Percentiles rank a stretch among this genome's conserved stretches.
Conservation (phyloP, 1,140 invertebrate species). For the Zophobas morio region DNA sequence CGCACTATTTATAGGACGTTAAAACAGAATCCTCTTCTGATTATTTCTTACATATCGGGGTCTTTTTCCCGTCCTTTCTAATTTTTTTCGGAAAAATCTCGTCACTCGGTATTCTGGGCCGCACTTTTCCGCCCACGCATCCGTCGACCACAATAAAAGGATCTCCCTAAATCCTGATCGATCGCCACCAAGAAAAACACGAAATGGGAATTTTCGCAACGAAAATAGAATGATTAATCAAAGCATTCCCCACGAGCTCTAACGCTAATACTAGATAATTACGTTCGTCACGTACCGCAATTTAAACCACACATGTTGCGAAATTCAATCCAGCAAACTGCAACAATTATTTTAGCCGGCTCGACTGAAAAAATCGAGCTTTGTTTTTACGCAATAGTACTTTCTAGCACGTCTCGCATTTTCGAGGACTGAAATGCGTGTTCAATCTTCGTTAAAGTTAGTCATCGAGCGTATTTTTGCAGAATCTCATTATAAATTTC, state of each 20-base stretch:
- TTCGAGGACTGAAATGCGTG: slow-evolving; percentile 33
- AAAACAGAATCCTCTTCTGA: neutral
- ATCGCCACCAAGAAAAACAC: too few relatives aligned
- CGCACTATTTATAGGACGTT: slow-evolving; percentile 8
- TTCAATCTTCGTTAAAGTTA: slow-evolving; percentile 22
- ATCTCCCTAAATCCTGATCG: too few relatives aligned
- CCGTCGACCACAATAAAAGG: too few relatives aligned
- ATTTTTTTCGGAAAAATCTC: too few relatives aligned
- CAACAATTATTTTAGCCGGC: slow-evolving; percentile 11
- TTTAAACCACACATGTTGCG: neutral
- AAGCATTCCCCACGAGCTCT: neutral
- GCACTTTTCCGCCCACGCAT: too few relatives aligned
- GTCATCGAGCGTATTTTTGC: slow-evolving; percentile 46
- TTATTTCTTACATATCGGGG: neutral
- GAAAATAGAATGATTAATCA: neutral
- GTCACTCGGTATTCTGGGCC: too few relatives aligned
- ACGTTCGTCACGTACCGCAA: slow-evolving; percentile 11
- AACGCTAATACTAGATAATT: neutral
- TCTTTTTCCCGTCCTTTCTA: neutral
- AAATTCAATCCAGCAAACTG: neutral
- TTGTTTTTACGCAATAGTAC: slow-evolving; percentile 31
- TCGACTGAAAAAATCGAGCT: slow-evolving; percentile 5
- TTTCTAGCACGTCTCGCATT: slow-evolving; percentile 19
- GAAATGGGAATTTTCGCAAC: neutral
- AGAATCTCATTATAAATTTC: slow-evolving; percentile 60